Evolutionary conservation across 1,140 invertebrate genomes (phyloP).

Genomic region (Diploscapter pachys): DNA sequence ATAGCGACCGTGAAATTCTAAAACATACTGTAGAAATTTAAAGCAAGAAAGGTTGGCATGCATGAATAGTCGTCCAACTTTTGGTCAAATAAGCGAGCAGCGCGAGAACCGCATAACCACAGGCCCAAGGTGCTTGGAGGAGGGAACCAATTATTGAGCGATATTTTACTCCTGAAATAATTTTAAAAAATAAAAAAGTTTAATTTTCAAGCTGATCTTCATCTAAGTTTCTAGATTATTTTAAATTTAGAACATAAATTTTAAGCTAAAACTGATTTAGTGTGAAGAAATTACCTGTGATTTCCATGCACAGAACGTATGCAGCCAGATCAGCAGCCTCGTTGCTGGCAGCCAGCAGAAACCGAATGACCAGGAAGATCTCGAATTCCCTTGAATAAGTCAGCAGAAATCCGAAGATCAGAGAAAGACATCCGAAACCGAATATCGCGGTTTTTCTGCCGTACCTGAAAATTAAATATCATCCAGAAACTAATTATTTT

Average conservation of each 20-base stretch:
- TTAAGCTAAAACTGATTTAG: background rate
- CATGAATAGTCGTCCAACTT: constrained; percentile 49
- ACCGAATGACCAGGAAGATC: constrained; percentile 55
- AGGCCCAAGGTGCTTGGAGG: constrained; percentile 56
- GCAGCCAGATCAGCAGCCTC: constrained; percentile 54
- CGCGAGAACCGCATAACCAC: constrained; percentile 54
- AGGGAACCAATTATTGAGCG: constrained; percentile 54
- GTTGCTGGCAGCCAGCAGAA: constrained; percentile 52
- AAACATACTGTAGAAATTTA: background rate
- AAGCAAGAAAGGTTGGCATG: constrained; percentile 3
- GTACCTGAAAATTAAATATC: constrained; percentile 35
- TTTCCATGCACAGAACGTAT: constrained; percentile 52
- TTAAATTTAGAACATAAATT: constrained; percentile 6
- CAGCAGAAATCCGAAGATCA: constrained; percentile 55
- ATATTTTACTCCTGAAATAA: constrained; percentile 47
- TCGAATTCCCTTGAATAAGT: constrained; percentile 55
- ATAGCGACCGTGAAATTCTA: background rate
- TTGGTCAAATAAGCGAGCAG: constrained; percentile 55
- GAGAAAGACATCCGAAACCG: constrained; percentile 48
- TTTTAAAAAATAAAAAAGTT: background rate
- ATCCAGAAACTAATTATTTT: constrained; percentile 2
- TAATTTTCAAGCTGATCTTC: no score
- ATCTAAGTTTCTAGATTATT: background rate
- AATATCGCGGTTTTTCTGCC: constrained; percentile 51
- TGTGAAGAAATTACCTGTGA: constrained; percentile 41